A percentile compares a stretch with the other conserved stretches of the same genome.
Evolutionary conservation across 1,140 invertebrate genomes (phyloP).

Genomic region (Drosophila gunungcola): DNA sequence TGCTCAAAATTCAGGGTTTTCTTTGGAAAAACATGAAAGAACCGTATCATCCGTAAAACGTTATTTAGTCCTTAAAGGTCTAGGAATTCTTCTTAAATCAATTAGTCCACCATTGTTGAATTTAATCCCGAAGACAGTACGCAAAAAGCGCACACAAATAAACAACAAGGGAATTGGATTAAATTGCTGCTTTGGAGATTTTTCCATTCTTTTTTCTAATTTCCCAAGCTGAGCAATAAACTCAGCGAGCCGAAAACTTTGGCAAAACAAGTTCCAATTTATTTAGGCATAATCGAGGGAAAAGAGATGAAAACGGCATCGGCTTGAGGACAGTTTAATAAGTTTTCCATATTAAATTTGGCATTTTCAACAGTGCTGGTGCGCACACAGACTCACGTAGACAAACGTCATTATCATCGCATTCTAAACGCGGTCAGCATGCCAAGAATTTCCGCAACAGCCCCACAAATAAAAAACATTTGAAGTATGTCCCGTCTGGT

Average conservation of each 20-base stretch:
- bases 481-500: constrained; percentile 59
- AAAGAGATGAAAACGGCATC: constrained; percentile 37
- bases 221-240: constrained; percentile 45
- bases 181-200: constrained; percentile 23
- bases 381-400: constrained; percentile 18
- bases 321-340: constrained; percentile 63
- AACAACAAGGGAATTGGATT: constrained; percentile 14
- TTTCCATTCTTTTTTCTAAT: constrained; percentile 38
- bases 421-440: constrained; percentile 56
- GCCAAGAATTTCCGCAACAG: constrained; percentile 39
- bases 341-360: constrained; percentile 70
- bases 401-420: constrained; percentile 41
- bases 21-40: too few relatives aligned
- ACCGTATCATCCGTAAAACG: too few relatives aligned
- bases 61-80: background rate
- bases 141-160: constrained; percentile 29
- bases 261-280: constrained; percentile 54
- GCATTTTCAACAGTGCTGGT: constrained; percentile 33
- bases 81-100: background rate
- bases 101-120: constrained; percentile 22
- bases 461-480: constrained; percentile 23
- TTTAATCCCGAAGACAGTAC: constrained; percentile 40
- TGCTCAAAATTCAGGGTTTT: too few relatives aligned
- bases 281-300: constrained; percentile 42
- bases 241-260: constrained; percentile 48